A percentile compares a stretch with the other conserved stretches of the same genome.
These are phyloP conservation scores for Ceratothoa steindachneri DNA, from an alignment of 2,888 invertebrate species.

Conservation along the genomic window DNA sequence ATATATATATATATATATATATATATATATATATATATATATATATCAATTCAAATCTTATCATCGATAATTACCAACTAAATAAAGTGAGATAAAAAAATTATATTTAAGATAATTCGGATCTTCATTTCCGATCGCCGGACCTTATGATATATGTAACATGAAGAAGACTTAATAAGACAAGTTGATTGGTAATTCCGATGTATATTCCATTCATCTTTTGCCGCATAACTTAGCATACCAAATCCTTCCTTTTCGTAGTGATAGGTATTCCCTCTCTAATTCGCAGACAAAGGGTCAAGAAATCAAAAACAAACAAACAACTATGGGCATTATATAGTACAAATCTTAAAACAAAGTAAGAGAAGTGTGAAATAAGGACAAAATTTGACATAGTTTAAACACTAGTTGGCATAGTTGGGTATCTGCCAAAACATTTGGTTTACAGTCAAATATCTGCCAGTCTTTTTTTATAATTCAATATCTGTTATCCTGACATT, in stretches of 20 bases:
- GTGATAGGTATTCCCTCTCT: too few species aligned
- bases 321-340: too few species aligned
- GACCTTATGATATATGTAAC: too few species aligned
- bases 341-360: too few species aligned
- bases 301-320: too few species aligned
- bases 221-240: too few species aligned
- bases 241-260: too few species aligned
- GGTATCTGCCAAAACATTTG: background rate
- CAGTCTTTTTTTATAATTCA: background rate
- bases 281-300: too few species aligned
- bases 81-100: background rate
- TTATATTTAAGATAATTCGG: background rate
- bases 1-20: background rate
- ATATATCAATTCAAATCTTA: background rate
- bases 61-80: background rate
- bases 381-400: background rate
- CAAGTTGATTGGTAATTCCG: too few species aligned
- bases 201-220: too few species aligned
- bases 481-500: background rate
- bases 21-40: background rate
- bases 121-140: too few species aligned
- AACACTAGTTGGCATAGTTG: background rate
- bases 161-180: too few species aligned
- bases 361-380: background rate
- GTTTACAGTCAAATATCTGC: background rate